phyloP scores from a whole-genome alignment of 2,888 invertebrate genomes.

The Calameuta idolon region DNA sequence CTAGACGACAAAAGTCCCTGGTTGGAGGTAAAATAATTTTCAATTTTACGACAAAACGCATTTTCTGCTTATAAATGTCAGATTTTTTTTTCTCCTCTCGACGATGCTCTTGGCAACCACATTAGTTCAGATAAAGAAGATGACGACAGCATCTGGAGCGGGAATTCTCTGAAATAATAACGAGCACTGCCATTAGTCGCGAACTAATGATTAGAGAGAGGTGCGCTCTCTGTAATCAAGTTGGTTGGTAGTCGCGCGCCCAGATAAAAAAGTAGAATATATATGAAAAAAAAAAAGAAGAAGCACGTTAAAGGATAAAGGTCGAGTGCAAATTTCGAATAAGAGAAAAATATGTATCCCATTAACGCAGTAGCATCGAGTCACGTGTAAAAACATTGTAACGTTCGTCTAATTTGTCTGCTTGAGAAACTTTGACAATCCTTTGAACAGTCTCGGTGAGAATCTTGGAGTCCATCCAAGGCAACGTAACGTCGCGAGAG shows the following conservation, averaged over 20 bases:
- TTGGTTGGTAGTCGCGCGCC: background rate
- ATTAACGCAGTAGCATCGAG: background rate
- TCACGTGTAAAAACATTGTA: background rate
- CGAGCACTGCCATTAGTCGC: slow-evolving; percentile 35
- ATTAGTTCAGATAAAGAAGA: background rate
- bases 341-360: background rate
- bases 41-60: background rate
- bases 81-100: background rate
- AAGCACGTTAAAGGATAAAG: slow-evolving; percentile 20
- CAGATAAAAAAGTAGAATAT: background rate
- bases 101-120: background rate
- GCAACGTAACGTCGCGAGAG: background rate
- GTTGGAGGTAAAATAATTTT: background rate
- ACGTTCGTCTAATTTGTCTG: background rate
- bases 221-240: background rate
- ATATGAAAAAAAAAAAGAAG: background rate
- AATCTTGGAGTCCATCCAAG: background rate
- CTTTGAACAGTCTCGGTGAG: background rate
- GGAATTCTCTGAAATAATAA: slow-evolving; percentile 34
- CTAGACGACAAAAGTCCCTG: background rate
- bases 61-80: background rate
- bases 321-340: slow-evolving; percentile 8
- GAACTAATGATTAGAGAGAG: slow-evolving; percentile 35
- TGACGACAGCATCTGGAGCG: background rate
- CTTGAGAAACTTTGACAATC: background rate